phyloP scores from a whole-genome alignment of 1,140 invertebrate genomes.

The Hesperophylax magnus region DNA sequence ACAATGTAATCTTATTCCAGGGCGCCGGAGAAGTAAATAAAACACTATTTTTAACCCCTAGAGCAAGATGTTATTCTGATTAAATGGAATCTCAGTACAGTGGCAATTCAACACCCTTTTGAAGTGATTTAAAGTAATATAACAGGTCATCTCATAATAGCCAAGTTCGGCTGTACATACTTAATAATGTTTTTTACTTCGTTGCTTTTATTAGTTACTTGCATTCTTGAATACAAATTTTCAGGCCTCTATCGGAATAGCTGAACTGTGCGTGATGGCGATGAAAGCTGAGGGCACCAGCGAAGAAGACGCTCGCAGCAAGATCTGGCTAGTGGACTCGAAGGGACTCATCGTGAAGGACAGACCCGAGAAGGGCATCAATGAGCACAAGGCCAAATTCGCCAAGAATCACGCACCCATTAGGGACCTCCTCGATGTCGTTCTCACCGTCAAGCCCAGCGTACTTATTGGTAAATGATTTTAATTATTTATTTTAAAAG shows the following conservation, averaged over 20 bases:
- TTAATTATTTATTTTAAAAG: too few relatives aligned
- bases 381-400: slow-evolving; percentile 83
- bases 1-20: slow-evolving; percentile 91
- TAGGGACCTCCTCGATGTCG: slow-evolving; percentile 81
- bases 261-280: slow-evolving; percentile 87
- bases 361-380: slow-evolving; percentile 80
- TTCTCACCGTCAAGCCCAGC: slow-evolving; percentile 84
- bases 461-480: slow-evolving; percentile 82
- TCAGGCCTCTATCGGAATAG: slow-evolving; percentile 89
- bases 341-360: slow-evolving; percentile 82
- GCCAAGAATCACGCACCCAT: slow-evolving; percentile 81
- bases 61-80: too few relatives aligned
- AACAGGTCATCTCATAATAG: too few relatives aligned
- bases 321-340: slow-evolving; percentile 83
- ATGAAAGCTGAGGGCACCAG: slow-evolving; percentile 86
- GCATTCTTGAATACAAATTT: slow-evolving; percentile 18
- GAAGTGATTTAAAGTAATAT: too few relatives aligned
- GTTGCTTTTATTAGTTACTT: not conserved
- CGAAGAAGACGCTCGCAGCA: slow-evolving; percentile 78
- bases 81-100: too few relatives aligned
- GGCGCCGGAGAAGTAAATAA: slow-evolving; percentile 87
- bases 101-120: too few relatives aligned
- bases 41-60: too few relatives aligned
- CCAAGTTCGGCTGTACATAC: too few relatives aligned
- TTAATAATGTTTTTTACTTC: too few relatives aligned